Base-by-base conservation (phyloP, 2,888 invertebrate genomes). In the Sesia bembeciformis region DNA sequence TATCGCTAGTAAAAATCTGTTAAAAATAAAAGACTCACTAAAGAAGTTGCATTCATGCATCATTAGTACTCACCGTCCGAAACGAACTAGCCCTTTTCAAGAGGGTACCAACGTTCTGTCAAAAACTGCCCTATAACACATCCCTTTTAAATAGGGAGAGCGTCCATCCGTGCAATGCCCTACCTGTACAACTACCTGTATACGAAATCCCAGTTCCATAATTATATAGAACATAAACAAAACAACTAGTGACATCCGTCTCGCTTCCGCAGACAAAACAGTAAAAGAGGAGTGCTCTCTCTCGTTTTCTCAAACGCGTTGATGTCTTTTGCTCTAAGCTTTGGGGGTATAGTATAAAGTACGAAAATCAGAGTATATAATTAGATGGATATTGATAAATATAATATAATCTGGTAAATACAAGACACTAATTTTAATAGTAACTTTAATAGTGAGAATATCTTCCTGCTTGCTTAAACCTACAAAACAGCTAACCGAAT, bases 151-250 rank as follows among this genome's bases (percentile, higher is more conserved):
- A 75, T 76, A 64, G 88, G 88, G 88, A 76, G 83, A 72, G 68
- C 86, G 80, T 65, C 85, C 84, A 84, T 83, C 84, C 88, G 79
- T 86, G 54, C 77, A 66, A 74, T 72, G 76, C 66, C 66, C 81
- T 83, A 83, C 85, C 84, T 84, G 83, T 69, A 76, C 53, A 4
- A 6, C 41, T 51, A 52, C 78, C 75, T 77, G 76, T 74, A 76
- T 75, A 82, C 78, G 65, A 85, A 87, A 87, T 86, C 88, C 46
- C 46, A 46, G 46, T 46, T 83, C 78, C 70, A 66, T 68, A 81
- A 86, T 85, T 84, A 80, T 70, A 68, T 71, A 78, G 39, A 50
- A 50, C 8, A 81, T 77, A 83, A 78, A 74, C 71, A 77, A 76
- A 75, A 69, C 73, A 78, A 78, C 39, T 52, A 77, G 61, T 62